A percentile compares a stretch with the other conserved stretches of the same genome.
These are phyloP conservation scores for Chaetodon trifascialis DNA, from an alignment of 2,113 vertebrate species.

Conservation along the genomic window DNA sequence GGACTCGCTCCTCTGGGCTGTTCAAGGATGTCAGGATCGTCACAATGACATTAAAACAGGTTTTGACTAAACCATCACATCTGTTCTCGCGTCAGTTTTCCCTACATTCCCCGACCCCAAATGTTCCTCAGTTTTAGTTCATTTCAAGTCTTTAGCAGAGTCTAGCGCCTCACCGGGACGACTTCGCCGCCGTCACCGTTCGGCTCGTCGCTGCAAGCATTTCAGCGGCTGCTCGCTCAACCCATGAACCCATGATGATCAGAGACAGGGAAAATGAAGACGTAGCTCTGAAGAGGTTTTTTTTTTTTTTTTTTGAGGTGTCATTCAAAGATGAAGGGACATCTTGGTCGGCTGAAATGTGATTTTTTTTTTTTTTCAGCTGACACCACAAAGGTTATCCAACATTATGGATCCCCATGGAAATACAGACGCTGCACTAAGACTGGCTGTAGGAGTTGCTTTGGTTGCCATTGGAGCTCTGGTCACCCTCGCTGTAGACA, in stretches of 20 bases:
- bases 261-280: constrained; percentile 29
- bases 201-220: background rate
- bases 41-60: constrained; percentile 43
- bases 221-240: background rate
- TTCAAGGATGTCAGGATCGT: constrained; percentile 84
- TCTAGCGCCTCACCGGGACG: background rate
- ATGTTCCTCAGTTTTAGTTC: constrained; percentile 51
- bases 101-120: background rate
- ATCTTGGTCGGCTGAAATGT: constrained; percentile 2
- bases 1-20: constrained; percentile 57
- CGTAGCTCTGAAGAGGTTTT: constrained; percentile 7
- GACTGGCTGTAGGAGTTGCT: constrained; percentile 98
- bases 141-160: constrained; percentile 53
- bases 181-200: background rate
- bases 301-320: background rate
- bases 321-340: background rate
- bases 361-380: background rate
- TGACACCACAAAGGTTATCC: constrained; percentile 40
- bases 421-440: constrained; percentile 74
- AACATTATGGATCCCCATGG: constrained; percentile 12
- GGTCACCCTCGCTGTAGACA: constrained; percentile 93
- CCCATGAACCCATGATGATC: constrained; percentile 36
- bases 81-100: background rate
- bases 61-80: constrained; percentile 27
- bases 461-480: constrained; percentile 99